Evolutionary conservation across 2,888 invertebrate genomes (phyloP).

Genomic region (Drosophila hamatofila): DNA sequence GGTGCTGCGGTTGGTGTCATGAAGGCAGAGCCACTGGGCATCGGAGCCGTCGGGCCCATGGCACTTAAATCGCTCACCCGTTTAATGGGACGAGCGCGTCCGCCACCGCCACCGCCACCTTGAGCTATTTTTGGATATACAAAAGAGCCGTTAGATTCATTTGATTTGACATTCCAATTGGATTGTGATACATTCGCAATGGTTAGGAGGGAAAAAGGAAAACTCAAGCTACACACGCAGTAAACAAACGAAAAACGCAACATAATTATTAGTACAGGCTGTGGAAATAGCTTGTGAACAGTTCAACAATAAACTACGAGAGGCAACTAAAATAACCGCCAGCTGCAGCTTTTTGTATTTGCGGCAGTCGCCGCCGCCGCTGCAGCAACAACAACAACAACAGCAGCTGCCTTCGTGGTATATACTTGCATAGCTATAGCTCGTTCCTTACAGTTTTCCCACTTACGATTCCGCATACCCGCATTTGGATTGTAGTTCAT

Average conservation of each 20-base stretch:
- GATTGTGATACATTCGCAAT: background rate
- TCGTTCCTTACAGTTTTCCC: conserved; percentile 83
- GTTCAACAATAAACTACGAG: conserved; percentile 36
- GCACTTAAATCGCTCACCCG: conserved; percentile 90
- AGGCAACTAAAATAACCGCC: conserved; percentile 22
- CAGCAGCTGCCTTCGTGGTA: conserved; percentile 45
- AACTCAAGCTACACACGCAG: conserved; percentile 76
- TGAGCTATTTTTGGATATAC: conserved; percentile 66
- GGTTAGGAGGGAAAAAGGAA: conserved; percentile 53
- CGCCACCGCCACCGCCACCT: conserved; percentile 78
- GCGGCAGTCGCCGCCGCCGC: conserved; percentile 26
- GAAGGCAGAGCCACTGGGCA: conserved; percentile 69
- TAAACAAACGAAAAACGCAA: conserved; percentile 37
- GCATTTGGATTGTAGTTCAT: conserved; percentile 85
- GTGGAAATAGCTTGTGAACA: conserved; percentile 1
- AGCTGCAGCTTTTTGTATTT: conserved; percentile 30
- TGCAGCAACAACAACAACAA: conserved; percentile 25
- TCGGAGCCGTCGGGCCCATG: conserved; percentile 87
- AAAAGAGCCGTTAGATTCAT: conserved; percentile 21
- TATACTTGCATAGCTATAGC: conserved; percentile 81
- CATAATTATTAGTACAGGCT: conserved; percentile 18
- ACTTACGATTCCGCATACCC: conserved; percentile 85
- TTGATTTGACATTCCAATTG: conserved; percentile 13
- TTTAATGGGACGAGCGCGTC: conserved; percentile 85
- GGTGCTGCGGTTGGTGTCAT: conserved; percentile 70